Percentiles rank a stretch among this genome's conserved stretches.
phyloP scores from a whole-genome alignment of 2,113 vertebrate genomes.

The Paedocypris sp. region DNA sequence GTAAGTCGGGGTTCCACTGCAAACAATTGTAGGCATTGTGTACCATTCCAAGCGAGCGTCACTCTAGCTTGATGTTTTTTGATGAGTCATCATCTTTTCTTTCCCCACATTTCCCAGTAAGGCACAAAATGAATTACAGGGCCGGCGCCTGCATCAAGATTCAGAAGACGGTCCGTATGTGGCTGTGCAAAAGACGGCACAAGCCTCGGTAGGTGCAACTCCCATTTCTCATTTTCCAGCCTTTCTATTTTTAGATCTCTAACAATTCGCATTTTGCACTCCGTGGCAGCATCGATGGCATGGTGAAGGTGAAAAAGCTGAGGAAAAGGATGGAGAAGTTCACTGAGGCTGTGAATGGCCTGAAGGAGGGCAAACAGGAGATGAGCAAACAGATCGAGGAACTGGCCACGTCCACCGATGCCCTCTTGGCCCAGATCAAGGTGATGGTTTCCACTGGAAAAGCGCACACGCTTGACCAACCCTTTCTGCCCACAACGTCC shows the following conservation, averaged over 20 bases:
- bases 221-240: background rate
- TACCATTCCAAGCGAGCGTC: background rate
- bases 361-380: slow-evolving; percentile 88
- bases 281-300: slow-evolving; percentile 74
- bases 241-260: too few species aligned
- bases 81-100: slow-evolving; percentile 16
- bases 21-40: background rate
- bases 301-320: slow-evolving; percentile 80
- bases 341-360: slow-evolving; percentile 75
- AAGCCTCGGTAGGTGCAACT: slow-evolving; percentile 82
- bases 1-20: too few species aligned
- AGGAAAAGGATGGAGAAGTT: slow-evolving; percentile 80
- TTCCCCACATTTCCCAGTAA: slow-evolving; percentile 60
- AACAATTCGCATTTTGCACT: too few species aligned
- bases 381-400: slow-evolving; percentile 79
- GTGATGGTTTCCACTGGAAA: slow-evolving; percentile 45
- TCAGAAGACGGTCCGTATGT: slow-evolving; percentile 95
- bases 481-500: background rate
- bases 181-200: slow-evolving; percentile 90
- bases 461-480: background rate
- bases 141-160: slow-evolving; percentile 90
- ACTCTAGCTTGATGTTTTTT: background rate
- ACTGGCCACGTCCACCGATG: slow-evolving; percentile 74
- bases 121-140: slow-evolving; percentile 91
- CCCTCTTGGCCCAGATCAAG: slow-evolving; percentile 83